Evolutionary conservation across 2,113 vertebrate species (phyloP).

Genomic region (Pagrus major): DNA sequence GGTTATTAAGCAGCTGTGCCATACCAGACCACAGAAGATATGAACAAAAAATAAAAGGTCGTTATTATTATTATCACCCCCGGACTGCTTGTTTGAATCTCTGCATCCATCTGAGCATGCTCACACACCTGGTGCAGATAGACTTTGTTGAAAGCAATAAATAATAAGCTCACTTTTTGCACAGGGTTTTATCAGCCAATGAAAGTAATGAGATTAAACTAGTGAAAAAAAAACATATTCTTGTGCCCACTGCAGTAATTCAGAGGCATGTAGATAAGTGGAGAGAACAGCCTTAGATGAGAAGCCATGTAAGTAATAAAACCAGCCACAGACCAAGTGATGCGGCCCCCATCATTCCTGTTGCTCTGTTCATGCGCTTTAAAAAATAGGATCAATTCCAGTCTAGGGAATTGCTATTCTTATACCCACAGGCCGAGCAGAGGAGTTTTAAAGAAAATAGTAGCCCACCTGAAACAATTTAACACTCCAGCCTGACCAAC

Average conservation of each 20-base stretch:
- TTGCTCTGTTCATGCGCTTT: conserved; percentile 50
- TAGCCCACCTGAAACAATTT: conserved; percentile 73
- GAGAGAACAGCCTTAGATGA: conserved; percentile 51
- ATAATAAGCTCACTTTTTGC: conserved; percentile 59
- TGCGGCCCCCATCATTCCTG: conserved; percentile 42
- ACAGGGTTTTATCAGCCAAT: conserved; percentile 66
- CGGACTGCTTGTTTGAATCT: conserved; percentile 30
- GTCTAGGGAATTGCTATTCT: conserved; percentile 63
- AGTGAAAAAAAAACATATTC: conserved; percentile 47
- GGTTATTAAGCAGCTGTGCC: conserved; percentile 66
- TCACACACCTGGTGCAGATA: conserved; percentile 28
- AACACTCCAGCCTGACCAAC: conserved; percentile 66
- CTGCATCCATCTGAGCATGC: conserved; percentile 21
- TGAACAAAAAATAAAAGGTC: conserved; percentile 44
- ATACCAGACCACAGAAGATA: conserved; percentile 39
- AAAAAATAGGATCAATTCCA: conserved; percentile 69
- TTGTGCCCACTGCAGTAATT: conserved; percentile 59
- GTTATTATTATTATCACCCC: conserved; percentile 35
- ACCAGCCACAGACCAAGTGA: conserved; percentile 46
- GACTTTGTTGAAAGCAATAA: conserved; percentile 64
- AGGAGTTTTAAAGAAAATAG: conserved; percentile 70
- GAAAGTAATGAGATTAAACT: conserved; percentile 70
- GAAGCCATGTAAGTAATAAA: conserved; percentile 65
- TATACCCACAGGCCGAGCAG: conserved; percentile 66
- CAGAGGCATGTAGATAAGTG: conserved; percentile 57